Evolutionary conservation across 2,113 vertebrate genomes (phyloP).

Genomic region (Oophaga pumilio): DNA sequence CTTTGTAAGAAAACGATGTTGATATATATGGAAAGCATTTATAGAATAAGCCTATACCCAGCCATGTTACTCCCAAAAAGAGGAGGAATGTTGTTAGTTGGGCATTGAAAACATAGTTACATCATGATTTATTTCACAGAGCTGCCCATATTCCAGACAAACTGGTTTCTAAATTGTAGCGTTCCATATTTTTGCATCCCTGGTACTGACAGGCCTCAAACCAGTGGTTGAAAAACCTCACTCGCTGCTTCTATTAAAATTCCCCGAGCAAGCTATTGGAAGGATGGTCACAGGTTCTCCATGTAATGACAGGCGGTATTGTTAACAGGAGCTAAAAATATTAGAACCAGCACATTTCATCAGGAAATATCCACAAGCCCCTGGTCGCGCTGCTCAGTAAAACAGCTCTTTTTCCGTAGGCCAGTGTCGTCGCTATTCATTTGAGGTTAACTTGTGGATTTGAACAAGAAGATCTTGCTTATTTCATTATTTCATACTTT

Average conservation of each 20-base stretch:
- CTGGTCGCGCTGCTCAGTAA: not conserved
- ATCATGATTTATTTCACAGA: constrained; percentile 46
- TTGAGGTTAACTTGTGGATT: constrained; percentile 46
- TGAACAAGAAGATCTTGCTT: constrained; percentile 42
- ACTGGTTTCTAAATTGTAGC: constrained; percentile 53
- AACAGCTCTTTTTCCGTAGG: not conserved
- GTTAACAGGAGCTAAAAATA: not conserved
- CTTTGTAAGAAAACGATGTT: constrained; percentile 19
- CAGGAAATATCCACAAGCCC: not conserved
- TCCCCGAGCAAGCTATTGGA: constrained; percentile 12
- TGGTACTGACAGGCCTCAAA: constrained; percentile 54
- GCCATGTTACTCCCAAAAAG: constrained; percentile 21
- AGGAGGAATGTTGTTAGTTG: constrained; percentile 40
- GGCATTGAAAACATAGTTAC: constrained; percentile 36
- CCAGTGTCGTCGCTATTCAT: not conserved
- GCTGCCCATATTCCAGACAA: constrained; percentile 50
- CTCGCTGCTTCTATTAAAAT: constrained; percentile 49
- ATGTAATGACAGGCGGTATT: not conserved
- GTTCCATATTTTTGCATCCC: constrained; percentile 47
- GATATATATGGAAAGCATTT: constrained; percentile 33
- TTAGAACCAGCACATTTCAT: not conserved
- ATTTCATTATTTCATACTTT: constrained; percentile 61
- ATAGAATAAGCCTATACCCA: constrained; percentile 1
- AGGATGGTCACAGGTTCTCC: constrained; percentile 27
- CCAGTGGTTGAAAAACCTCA: constrained; percentile 51